Percentiles rank a stretch among this genome's conserved stretches.
phyloP scores from a whole-genome alignment of 2,113 vertebrate genomes.

The Festucalex cinctus region DNA sequence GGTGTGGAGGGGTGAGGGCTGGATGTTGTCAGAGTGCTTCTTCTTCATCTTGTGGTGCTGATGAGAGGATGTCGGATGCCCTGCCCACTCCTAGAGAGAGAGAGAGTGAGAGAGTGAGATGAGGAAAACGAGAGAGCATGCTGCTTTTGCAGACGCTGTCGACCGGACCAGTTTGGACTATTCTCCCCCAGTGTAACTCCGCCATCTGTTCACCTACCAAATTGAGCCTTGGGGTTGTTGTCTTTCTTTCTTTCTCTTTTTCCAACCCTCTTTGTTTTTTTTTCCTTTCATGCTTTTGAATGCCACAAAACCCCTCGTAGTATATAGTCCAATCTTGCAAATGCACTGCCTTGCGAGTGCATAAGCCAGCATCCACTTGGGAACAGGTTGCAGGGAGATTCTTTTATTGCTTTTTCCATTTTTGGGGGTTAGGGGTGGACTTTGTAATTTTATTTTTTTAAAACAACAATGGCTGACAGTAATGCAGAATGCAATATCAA shows the following conservation, averaged over 20 bases:
- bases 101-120: background rate
- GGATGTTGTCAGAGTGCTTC: constrained; percentile 9
- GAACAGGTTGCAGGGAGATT: constrained; percentile 13
- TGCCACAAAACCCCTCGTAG: constrained; percentile 44
- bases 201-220: constrained; percentile 15
- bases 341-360: constrained; percentile 39
- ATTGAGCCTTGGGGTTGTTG: constrained; percentile 9
- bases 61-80: constrained; percentile 56
- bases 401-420: background rate
- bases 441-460: constrained; percentile 5
- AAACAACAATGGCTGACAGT: constrained; percentile 79
- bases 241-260: constrained; percentile 12
- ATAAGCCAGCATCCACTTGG: constrained; percentile 31
- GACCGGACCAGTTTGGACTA: constrained; percentile 50
- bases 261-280: background rate
- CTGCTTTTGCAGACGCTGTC: constrained; percentile 46
- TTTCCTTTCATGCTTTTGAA: constrained; percentile 30
- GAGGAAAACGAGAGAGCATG: constrained; percentile 18
- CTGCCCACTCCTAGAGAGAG: constrained; percentile 21
- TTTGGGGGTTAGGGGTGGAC: constrained; percentile 26
- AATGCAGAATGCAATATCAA: constrained; percentile 90
- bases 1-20: too few species aligned
- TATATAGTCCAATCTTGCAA: constrained; percentile 36
- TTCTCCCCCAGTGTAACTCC: constrained; percentile 39
- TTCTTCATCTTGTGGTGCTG: constrained; percentile 58